Conservation (phyloP, 2,797 vertebrate genomes). For the Cygnus olor region DNA sequence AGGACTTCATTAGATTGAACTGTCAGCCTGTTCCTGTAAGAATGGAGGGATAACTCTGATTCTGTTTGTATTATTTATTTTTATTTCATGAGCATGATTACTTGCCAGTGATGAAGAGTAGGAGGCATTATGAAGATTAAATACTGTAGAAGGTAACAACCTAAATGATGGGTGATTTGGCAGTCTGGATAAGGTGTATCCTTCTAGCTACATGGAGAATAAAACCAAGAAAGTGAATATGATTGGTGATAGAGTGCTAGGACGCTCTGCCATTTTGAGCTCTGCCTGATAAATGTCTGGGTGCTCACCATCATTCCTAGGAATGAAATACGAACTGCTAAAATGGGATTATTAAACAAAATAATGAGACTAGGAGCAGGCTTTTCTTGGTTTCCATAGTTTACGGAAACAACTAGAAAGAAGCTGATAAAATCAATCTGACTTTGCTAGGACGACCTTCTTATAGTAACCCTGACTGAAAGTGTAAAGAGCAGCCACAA, state of each 20-base stretch:
- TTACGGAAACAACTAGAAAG: not conserved
- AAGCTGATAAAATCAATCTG: not conserved
- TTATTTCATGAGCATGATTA: conserved; percentile 11
- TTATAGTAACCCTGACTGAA: not conserved
- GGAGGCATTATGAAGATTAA: not conserved
- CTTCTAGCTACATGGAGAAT: not conserved
- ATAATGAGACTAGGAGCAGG: not conserved
- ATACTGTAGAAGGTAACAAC: not conserved
- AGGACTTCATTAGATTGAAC: conserved; percentile 16
- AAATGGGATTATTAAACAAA: not conserved
- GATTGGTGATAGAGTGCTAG: not conserved
- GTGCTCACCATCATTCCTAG: not conserved
- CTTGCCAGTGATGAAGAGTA: not conserved
- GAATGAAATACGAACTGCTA: not conserved
- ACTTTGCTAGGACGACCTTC: not conserved
- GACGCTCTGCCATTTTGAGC: not conserved
- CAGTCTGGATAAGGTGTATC: not conserved
- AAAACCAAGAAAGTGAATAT: not conserved
- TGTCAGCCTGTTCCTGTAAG: not conserved
- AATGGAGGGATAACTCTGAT: not conserved
- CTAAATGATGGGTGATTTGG: not conserved
- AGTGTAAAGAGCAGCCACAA: not conserved
- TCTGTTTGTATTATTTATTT: conserved; percentile 5
- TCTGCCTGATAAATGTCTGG: not conserved
- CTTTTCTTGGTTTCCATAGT: not conserved